Evolutionary conservation across 2,113 vertebrate genomes (phyloP).

Genomic region (Terrapene triunguis): DNA sequence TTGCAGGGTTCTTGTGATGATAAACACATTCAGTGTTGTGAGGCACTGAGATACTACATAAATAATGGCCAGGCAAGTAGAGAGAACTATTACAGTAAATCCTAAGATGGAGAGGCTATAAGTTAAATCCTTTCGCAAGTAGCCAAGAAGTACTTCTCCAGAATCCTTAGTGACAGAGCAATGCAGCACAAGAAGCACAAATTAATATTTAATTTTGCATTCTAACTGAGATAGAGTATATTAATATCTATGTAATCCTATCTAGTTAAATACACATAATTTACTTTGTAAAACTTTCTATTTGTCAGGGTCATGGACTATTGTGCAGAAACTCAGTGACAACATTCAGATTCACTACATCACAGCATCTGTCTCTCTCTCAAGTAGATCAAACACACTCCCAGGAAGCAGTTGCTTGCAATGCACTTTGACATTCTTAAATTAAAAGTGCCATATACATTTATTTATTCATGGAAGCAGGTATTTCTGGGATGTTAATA

Average conservation of each 20-base stretch:
- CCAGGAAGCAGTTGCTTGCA: constrained; percentile 11
- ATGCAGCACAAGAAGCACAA: neutral
- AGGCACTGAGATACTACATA: neutral
- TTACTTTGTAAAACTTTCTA: neutral
- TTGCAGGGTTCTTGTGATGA: neutral
- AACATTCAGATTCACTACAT: neutral
- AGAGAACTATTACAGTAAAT: neutral
- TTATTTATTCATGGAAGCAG: constrained; percentile 46
- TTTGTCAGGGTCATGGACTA: neutral
- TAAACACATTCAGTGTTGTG: neutral
- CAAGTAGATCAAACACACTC: neutral
- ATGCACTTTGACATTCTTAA: constrained; percentile 25
- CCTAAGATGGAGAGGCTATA: neutral
- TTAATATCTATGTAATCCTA: neutral
- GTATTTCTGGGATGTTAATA: constrained; percentile 51
- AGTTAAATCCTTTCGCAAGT: neutral
- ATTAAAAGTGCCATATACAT: neutral
- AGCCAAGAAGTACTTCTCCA: neutral
- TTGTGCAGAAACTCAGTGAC: neutral
- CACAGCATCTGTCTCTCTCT: neutral
- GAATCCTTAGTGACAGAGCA: neutral
- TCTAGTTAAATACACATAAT: neutral
- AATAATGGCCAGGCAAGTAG: neutral
- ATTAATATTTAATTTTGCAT: rapidly evolving
- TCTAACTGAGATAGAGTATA: neutral